Evolutionary conservation across 2,113 vertebrate genomes (phyloP).

Genomic region (Lasiurus borealis): DNA sequence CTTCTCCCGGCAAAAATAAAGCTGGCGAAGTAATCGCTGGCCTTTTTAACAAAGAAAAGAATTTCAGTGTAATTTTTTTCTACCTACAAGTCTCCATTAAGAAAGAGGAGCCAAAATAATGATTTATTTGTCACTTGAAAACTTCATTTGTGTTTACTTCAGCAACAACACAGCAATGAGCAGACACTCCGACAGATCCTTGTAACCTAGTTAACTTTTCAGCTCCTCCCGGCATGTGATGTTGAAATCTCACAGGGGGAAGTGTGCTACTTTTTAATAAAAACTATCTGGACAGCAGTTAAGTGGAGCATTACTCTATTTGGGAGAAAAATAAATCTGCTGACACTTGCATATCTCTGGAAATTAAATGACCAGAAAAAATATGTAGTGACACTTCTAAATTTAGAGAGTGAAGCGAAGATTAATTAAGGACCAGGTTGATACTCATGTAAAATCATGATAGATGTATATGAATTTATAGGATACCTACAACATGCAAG

Average conservation of each 20-base stretch:
- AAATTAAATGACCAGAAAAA: slow-evolving; percentile 55
- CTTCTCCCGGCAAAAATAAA: slow-evolving; percentile 25
- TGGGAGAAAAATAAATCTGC: slow-evolving; percentile 72
- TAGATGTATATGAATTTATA: background rate
- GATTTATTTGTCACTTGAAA: background rate
- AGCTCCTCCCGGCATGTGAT: slow-evolving; percentile 56
- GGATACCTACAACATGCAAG: background rate
- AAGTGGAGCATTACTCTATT: slow-evolving; percentile 78
- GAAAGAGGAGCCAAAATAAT: background rate
- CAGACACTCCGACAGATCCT: slow-evolving; percentile 44
- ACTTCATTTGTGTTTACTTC: slow-evolving; percentile 44
- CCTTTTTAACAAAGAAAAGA: background rate
- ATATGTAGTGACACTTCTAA: slow-evolving; percentile 57
- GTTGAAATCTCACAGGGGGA: slow-evolving; percentile 77
- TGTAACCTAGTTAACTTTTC: slow-evolving; percentile 76
- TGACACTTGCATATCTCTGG: slow-evolving; percentile 63
- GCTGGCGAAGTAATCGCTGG: background rate
- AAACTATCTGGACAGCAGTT: slow-evolving; percentile 77
- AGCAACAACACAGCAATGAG: slow-evolving; percentile 2
- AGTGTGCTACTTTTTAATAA: slow-evolving; percentile 79
- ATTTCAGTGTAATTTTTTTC: background rate
- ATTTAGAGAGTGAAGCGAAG: slow-evolving; percentile 40
- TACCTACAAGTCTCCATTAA: background rate
- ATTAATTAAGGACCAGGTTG: slow-evolving; percentile 1
- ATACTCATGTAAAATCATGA: background rate